Evolutionary conservation across 2,113 vertebrate genomes (phyloP).

Genomic region (Jacana jacana): DNA sequence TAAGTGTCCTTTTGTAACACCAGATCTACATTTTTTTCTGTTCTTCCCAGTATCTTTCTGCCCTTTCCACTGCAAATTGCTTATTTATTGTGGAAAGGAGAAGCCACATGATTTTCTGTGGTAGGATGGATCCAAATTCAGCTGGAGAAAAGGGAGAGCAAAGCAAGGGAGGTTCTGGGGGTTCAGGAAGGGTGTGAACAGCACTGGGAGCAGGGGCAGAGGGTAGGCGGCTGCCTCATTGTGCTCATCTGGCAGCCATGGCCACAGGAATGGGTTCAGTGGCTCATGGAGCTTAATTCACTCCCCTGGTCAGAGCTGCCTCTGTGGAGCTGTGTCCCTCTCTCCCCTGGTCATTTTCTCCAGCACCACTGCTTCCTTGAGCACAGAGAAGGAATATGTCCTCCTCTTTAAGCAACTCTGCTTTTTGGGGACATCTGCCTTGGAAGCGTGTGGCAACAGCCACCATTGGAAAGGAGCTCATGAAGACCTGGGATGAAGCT

Average conservation of each 20-base stretch:
- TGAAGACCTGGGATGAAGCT: not conserved
- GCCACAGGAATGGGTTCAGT: not conserved
- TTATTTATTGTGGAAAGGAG: not conserved
- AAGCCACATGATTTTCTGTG: not conserved
- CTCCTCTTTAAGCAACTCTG: not conserved
- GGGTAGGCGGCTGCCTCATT: rapidly evolving
- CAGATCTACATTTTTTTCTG: not conserved
- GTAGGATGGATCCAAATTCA: not conserved
- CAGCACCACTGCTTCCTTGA: no score
- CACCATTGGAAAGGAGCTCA: not conserved
- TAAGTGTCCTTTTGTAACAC: not conserved
- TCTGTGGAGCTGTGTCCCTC: not conserved
- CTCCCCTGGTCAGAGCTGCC: not conserved
- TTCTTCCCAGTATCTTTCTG: not conserved
- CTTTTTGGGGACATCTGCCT: not conserved
- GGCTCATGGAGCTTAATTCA: not conserved
- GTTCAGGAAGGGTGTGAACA: not conserved
- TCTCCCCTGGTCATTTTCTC: not conserved
- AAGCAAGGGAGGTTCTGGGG: not conserved
- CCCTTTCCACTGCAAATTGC: not conserved
- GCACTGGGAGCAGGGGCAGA: not conserved
- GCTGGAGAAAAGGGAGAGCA: not conserved
- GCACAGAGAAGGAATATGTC: not conserved
- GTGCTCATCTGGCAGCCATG: not conserved
- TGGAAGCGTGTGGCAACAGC: rapidly evolving